Percentiles rank a stretch among this genome's conserved stretches.
phyloP scores from a whole-genome alignment of 2,797 vertebrate genomes.

The Carcharodon carcharias region DNA sequence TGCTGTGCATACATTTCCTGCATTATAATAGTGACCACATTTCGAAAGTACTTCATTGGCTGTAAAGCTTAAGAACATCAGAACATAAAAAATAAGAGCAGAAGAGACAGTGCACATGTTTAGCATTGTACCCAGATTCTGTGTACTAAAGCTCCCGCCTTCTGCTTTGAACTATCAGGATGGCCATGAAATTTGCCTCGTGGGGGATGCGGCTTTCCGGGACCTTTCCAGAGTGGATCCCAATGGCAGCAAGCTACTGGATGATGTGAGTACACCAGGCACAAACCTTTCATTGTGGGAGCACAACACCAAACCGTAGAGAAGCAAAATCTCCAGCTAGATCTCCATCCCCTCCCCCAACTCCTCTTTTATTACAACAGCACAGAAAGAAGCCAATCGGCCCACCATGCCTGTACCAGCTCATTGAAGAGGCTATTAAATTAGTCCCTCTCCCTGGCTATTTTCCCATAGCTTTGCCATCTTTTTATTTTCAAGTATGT shows the following conservation, averaged over 20 bases:
- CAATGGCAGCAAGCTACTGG: conserved; percentile 66
- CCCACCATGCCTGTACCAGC: neutral
- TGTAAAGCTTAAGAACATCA: no score
- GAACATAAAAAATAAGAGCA: no score
- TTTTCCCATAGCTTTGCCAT: neutral
- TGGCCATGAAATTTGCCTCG: conserved; percentile 92
- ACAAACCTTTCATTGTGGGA: neutral
- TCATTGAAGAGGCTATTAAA: neutral
- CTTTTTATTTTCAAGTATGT: neutral
- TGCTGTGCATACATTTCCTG: no score
- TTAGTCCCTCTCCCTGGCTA: neutral
- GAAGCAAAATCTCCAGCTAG: no score
- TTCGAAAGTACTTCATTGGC: no score
- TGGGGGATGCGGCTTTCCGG: conserved; percentile 84
- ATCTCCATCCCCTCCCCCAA: neutral
- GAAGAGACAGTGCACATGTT: no score
- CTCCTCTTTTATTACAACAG: neutral
- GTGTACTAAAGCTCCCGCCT: neutral
- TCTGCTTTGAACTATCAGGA: conserved; percentile 60
- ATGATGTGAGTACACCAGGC: conserved; percentile 62
- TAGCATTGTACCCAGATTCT: neutral
- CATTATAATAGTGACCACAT: no score
- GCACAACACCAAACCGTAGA: no score
- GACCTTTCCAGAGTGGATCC: conserved; percentile 81
- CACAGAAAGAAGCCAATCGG: neutral